Evolutionary conservation across 2,888 invertebrate genomes (phyloP).

Genomic region (Tetanocera ferruginea): DNA sequence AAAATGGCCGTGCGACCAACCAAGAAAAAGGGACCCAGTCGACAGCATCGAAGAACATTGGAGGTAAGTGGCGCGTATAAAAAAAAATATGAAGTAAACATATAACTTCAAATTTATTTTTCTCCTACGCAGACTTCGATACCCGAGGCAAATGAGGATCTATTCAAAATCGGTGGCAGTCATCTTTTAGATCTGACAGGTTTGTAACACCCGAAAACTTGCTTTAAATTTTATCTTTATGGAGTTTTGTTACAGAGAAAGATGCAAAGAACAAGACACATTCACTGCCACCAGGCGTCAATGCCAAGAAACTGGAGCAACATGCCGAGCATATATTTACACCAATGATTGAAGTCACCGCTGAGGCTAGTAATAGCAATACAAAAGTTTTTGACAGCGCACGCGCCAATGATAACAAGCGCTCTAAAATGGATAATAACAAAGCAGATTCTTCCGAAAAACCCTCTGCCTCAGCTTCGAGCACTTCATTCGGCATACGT

Average conservation of each 20-base stretch:
- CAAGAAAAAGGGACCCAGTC: slow-evolving; percentile 81
- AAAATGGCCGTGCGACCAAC: slow-evolving; percentile 84
- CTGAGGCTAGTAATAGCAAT: background rate
- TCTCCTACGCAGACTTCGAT: slow-evolving; percentile 73
- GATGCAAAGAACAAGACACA: slow-evolving; percentile 64
- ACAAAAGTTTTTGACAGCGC: background rate
- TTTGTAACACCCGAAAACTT: background rate
- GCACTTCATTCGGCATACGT: slow-evolving; percentile 42
- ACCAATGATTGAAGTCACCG: slow-evolving; percentile 1
- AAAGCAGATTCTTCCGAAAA: background rate
- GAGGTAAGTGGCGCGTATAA: slow-evolving; percentile 69
- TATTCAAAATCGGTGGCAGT: slow-evolving; percentile 75
- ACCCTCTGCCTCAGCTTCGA: background rate
- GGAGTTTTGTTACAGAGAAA: slow-evolving; percentile 45
- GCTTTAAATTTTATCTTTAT: background rate
- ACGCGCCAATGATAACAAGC: background rate
- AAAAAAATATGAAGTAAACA: too few species aligned
- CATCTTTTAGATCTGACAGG: slow-evolving; percentile 69
- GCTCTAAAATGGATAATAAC: background rate
- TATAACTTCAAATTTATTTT: background rate
- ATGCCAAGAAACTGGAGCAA: slow-evolving; percentile 58
- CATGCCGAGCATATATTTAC: slow-evolving; percentile 45
- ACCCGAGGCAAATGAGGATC: slow-evolving; percentile 84
- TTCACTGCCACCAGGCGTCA: slow-evolving; percentile 66
- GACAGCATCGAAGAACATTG: slow-evolving; percentile 75